A percentile compares a stretch with the other conserved stretches of the same genome.
phyloP scores from a whole-genome alignment of 2,888 invertebrate species.

The Linnaemya tessellans region DNA sequence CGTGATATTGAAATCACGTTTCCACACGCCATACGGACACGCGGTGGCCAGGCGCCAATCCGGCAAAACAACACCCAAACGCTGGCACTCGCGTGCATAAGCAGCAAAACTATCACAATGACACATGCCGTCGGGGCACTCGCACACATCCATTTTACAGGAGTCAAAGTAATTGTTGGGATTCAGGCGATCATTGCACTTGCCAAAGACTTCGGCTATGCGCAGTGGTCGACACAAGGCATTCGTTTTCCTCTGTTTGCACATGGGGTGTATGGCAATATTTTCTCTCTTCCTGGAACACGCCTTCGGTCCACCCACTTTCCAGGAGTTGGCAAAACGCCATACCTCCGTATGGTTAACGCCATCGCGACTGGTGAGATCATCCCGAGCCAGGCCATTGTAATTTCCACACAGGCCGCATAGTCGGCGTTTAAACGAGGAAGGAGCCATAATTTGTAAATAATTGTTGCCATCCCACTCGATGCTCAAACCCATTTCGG shows the following conservation, averaged over 20 bases:
- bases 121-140: constrained; percentile 91
- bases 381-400: constrained; percentile 93
- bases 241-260: constrained; percentile 84
- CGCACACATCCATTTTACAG: constrained; percentile 94
- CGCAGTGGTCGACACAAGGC: constrained; percentile 85
- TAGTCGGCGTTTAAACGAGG: constrained; percentile 88
- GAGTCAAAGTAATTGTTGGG: constrained; percentile 93
- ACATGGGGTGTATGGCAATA: constrained; percentile 83
- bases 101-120: constrained; percentile 96
- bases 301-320: constrained; percentile 91
- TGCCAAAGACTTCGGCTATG: constrained; percentile 86
- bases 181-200: constrained; percentile 91
- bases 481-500: constrained; percentile 91
- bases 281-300: constrained; percentile 86
- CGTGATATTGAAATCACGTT: constrained; percentile 75
- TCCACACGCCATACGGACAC: constrained; percentile 85
- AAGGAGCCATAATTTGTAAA: constrained; percentile 92
- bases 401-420: constrained; percentile 98
- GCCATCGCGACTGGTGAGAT: constrained; percentile 89
- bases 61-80: constrained; percentile 88
- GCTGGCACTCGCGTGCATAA: constrained; percentile 93
- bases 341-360: constrained; percentile 86
- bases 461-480: constrained; percentile 97
- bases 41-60: constrained; percentile 89
- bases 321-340: constrained; percentile 95